phyloP scores from a whole-genome alignment of 1,140 invertebrate species.

The Caenorhabditis latens region DNA sequence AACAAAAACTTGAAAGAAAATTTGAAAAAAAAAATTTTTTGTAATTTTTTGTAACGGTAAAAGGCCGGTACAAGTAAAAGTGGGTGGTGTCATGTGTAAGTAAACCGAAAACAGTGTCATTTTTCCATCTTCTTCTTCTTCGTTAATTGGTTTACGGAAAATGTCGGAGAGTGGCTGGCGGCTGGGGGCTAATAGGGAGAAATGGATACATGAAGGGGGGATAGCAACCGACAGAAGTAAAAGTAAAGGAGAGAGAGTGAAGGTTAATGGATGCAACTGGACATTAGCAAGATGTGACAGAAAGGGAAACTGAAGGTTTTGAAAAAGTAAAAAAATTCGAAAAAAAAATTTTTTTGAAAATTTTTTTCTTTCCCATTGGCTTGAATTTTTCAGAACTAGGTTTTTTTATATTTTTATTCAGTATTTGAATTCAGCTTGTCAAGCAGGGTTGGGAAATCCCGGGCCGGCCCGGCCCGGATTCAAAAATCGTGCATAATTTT shows the following conservation, averaged over 20 bases:
- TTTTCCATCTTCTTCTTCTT: no score
- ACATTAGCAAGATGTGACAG: neutral
- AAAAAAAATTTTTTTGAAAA: neutral
- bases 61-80: neutral
- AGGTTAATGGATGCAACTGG: constrained; percentile 19
- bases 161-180: neutral
- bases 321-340: neutral
- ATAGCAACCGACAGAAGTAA: neutral
- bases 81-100: no score
- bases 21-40: neutral
- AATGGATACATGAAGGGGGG: constrained; percentile 9
- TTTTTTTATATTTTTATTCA: no score
- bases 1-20: neutral
- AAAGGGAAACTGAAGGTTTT: neutral
- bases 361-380: neutral
- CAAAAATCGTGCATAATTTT: no score
- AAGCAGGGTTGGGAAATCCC: no score
- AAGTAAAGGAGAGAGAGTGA: neutral
- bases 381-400: no score
- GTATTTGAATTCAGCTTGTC: no score
- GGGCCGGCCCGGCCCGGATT: no score
- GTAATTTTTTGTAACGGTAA: no score
- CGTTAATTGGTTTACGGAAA: constrained; percentile 47
- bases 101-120: constrained; percentile 15
- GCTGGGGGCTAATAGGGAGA: neutral